Evolutionary conservation across 2,797 vertebrate species (phyloP), one percentile per base, ranked within the genome.

Genomic region (Danionella dracula): DNA sequence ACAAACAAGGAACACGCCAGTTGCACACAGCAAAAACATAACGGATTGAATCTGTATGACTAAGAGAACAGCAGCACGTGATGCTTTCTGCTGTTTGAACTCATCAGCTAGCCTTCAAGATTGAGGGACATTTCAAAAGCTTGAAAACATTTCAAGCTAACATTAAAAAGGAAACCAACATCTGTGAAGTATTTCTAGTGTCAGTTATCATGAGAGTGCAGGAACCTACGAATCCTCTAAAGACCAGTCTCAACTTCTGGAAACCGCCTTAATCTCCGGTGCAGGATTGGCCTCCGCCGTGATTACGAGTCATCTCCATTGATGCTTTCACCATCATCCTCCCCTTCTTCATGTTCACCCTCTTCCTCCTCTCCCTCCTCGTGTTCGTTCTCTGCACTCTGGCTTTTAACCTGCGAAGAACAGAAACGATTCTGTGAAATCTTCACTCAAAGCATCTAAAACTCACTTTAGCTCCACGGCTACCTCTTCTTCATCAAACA

Each of bases 251-350:
- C 79, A 54, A 35, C 56, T 67, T 75, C 84, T 78, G 41, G 21
- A 60, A 35, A 60, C 15, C 45, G 41, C 44, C 54, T 76, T 72
- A 72, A 73, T 74, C 59, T 19, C 72, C n/a, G 38, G 68, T 79
- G 68, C 31, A 38, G 60, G 57, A 44, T 65, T 75, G 35, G 46
- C 68, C 29, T 70, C 53, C 48, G 10, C 9, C 8, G 51, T 2
- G 15, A 32, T 85, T 93, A 94, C 62, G 90, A 92, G 81, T 89
- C 92, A 40, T 96, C 92, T 1, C 93, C 92, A 71, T 94, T 94
- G 65, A 93, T 77, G 40, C 93, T 96, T 88, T 95, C 92, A 5
- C 82, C 89, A 46, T 94, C 93, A 46, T 90, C 88, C 74, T 92
- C 92, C 7, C 93, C 93, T 51, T 86, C 89, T 72, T 93, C 91